Evolutionary conservation across 2,797 vertebrate species (phyloP).

Genomic region (Loris lydekkerianus): DNA sequence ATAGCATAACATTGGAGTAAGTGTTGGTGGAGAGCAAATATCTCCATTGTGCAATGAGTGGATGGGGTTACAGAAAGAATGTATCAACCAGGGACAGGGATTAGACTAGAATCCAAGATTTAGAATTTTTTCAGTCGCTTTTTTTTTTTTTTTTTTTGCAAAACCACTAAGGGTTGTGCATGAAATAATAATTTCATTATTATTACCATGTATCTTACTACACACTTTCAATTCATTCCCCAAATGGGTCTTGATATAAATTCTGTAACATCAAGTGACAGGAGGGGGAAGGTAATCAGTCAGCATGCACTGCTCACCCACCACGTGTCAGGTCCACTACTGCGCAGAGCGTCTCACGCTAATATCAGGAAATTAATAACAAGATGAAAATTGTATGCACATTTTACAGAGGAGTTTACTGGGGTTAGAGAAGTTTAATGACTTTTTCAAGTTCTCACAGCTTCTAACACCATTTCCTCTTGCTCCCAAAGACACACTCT

Average conservation of each 20-base stretch:
- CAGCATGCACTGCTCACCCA: not conserved
- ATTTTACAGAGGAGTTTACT: not conserved
- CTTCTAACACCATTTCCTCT: not conserved
- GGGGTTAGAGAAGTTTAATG: not conserved
- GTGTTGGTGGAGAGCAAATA: not conserved
- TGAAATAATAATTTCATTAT: not conserved
- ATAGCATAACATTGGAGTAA: not conserved
- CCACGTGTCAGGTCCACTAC: not conserved
- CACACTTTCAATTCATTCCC: not conserved
- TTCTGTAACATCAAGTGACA: not conserved
- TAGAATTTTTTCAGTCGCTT: not conserved
- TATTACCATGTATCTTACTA: not conserved
- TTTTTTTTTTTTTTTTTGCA: not conserved
- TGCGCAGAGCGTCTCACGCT: not conserved
- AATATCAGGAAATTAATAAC: not conserved
- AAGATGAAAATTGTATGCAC: not conserved
- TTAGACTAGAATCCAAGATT: not conserved
- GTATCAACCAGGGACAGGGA: rapidly evolving
- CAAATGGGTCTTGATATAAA: not conserved
- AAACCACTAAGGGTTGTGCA: not conserved
- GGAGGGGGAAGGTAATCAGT: not conserved
- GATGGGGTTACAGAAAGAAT: not conserved
- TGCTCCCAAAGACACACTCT: not conserved
- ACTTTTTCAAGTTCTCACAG: not conserved
- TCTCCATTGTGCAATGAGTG: not conserved